Evolutionary conservation across 2,797 vertebrate species (phyloP).

Genomic region (Natrix natrix): DNA sequence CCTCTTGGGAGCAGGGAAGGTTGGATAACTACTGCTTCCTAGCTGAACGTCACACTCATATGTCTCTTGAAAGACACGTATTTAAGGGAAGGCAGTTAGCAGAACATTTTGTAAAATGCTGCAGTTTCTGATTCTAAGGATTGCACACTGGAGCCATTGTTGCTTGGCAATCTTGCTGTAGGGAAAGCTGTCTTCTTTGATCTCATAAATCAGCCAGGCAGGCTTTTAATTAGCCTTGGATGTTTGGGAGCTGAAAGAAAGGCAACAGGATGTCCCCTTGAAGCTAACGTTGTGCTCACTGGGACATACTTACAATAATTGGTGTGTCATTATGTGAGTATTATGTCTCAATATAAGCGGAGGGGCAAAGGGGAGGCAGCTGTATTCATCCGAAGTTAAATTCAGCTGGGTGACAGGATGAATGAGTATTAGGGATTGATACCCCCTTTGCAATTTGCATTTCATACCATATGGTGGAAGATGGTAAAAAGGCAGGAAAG

Average conservation of each 20-base stretch:
- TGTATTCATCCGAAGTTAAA: conserved; percentile 30
- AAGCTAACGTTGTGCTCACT: conserved; percentile 35
- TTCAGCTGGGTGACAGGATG: conserved; percentile 32
- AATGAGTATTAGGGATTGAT: conserved; percentile 18
- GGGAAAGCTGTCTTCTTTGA: conserved; percentile 40
- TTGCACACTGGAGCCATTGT: conserved; percentile 45
- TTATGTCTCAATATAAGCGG: conserved; percentile 34
- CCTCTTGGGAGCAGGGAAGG: background rate
- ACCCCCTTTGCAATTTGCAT: conserved; percentile 18
- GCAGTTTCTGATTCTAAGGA: conserved; percentile 37
- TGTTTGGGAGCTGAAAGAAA: conserved; percentile 54
- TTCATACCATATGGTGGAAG: conserved; percentile 39
- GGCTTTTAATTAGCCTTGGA: conserved; percentile 62
- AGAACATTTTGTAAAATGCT: conserved; percentile 40
- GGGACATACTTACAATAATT: conserved; percentile 38
- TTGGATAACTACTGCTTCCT: background rate
- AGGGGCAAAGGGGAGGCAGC: background rate
- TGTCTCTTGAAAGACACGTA: conserved; percentile 38
- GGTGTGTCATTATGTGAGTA: background rate
- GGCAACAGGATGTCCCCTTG: conserved; percentile 38
- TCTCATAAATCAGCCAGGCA: conserved; percentile 63
- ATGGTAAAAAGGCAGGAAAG: background rate
- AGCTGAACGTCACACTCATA: background rate
- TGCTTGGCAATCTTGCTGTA: conserved; percentile 48
- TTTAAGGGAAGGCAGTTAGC: conserved; percentile 44